Conservation (phyloP, 2,888 invertebrate species). For the Diaperis boleti region DNA sequence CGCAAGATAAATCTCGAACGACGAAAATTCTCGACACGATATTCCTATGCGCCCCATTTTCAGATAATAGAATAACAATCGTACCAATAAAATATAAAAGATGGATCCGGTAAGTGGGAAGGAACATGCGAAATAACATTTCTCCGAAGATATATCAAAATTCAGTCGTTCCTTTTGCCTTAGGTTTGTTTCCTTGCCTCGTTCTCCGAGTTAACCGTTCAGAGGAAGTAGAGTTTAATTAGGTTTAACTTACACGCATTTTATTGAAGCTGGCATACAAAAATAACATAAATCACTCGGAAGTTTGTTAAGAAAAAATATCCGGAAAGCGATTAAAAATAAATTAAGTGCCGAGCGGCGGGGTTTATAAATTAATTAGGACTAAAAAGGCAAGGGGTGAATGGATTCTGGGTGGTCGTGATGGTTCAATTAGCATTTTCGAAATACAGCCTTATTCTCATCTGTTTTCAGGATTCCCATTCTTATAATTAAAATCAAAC, state of each 20-base stretch:
- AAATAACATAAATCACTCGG: conserved; percentile 36
- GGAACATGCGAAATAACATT: neutral
- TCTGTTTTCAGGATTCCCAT: neutral
- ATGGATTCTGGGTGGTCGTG: neutral
- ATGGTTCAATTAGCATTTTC: conserved; percentile 16
- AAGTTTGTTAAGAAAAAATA: conserved; percentile 31
- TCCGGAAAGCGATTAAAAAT: conserved; percentile 39
- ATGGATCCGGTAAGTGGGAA: conserved; percentile 6
- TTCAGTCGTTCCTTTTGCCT: neutral
- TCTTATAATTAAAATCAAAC: too few relatives aligned
- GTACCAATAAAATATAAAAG: conserved; percentile 21
- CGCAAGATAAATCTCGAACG: conserved; percentile 8
- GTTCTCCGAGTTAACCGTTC: conserved; percentile 2
- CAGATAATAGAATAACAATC: conserved; percentile 27
- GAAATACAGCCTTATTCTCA: conserved; percentile 10
- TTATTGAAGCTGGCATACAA: conserved; percentile 21
- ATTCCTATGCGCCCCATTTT: conserved; percentile 4
- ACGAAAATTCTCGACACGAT: neutral
- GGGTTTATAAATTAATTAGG: conserved; percentile 40
- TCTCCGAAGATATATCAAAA: conserved; percentile 14
- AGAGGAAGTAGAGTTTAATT: conserved; percentile 25
- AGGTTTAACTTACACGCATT: conserved; percentile 11
- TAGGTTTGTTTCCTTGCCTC: too few relatives aligned
- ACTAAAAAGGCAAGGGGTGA: conserved; percentile 14
- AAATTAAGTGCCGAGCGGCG: conserved; percentile 35